Conservation (phyloP, 2,888 invertebrate species). For the Thera obeliscata region DNA sequence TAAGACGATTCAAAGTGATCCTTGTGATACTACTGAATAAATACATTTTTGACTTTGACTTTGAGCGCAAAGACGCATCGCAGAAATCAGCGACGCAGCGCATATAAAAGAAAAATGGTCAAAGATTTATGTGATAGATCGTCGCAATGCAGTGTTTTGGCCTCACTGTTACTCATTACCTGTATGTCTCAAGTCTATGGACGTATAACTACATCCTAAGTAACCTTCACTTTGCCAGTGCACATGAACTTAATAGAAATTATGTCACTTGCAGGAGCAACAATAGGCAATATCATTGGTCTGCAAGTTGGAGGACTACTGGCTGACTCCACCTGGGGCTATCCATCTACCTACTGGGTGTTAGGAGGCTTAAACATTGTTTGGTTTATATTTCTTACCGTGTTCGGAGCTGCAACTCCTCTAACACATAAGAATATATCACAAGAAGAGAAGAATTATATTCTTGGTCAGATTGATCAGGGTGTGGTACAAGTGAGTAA, state of each 20-base stretch:
- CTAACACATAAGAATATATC: conserved; percentile 71
- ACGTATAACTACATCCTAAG: too few relatives aligned
- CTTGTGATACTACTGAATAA: too few relatives aligned
- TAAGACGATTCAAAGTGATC: too few relatives aligned
- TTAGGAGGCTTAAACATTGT: conserved; percentile 81
- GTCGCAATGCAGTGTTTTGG: too few relatives aligned
- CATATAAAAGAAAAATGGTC: too few relatives aligned
- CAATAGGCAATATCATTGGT: conserved; percentile 87
- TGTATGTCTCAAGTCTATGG: too few relatives aligned
- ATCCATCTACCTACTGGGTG: conserved; percentile 87
- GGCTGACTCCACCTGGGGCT: conserved; percentile 82
- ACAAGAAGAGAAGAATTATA: conserved; percentile 74
- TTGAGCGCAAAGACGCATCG: too few relatives aligned
- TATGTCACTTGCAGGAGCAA: conserved; percentile 75
- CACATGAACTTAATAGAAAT: background rate
- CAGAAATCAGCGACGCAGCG: too few relatives aligned
- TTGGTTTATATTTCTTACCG: conserved; percentile 71
- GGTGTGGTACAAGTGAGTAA: conserved; percentile 45
- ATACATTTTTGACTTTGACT: too few relatives aligned
- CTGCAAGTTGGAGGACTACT: conserved; percentile 86
- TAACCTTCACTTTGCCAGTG: too few relatives aligned
- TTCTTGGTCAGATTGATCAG: conserved; percentile 55
- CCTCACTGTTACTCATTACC: too few relatives aligned
- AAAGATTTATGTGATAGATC: too few relatives aligned
- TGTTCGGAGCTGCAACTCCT: conserved; percentile 79